Conservation (phyloP, 1,140 invertebrate species). For the Hesperophylax magnus region DNA sequence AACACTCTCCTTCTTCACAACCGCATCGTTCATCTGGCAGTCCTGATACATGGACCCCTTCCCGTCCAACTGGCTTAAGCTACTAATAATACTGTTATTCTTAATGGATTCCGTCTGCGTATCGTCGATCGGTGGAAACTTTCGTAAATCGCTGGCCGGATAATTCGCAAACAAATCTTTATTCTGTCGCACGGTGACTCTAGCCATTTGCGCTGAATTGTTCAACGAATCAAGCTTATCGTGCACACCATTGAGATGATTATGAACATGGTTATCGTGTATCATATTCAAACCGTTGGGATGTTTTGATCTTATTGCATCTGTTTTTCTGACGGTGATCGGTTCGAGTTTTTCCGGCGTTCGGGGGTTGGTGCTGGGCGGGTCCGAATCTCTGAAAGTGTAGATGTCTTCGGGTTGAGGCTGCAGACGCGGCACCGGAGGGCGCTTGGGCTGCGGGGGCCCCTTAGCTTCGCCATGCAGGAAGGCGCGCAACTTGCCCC, state of each 20-base stretch:
- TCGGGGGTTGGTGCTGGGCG: not conserved
- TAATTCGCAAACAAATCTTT: slow-evolving; percentile 48
- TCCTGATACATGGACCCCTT: slow-evolving; percentile 38
- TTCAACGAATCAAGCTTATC: not conserved
- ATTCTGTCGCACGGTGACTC: slow-evolving; percentile 44
- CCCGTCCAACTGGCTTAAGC: slow-evolving; percentile 48
- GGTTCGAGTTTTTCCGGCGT: slow-evolving; percentile 65
- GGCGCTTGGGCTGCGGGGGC: not conserved
- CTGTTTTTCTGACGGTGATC: slow-evolving; percentile 64
- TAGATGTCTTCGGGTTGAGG: slow-evolving; percentile 50
- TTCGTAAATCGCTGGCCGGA: not conserved
- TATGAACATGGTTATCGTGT: not conserved
- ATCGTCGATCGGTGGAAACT: slow-evolving; percentile 24
- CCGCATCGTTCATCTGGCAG: slow-evolving; percentile 57
- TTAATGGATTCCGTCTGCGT: slow-evolving; percentile 36
- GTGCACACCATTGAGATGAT: slow-evolving; percentile 44
- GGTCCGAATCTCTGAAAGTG: slow-evolving; percentile 50
- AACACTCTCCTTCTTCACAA: slow-evolving; percentile 37
- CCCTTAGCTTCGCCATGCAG: slow-evolving; percentile 31
- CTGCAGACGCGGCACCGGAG: slow-evolving; percentile 27
- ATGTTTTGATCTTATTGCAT: not conserved
- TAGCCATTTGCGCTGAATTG: slow-evolving; percentile 1
- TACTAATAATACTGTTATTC: slow-evolving; percentile 66
- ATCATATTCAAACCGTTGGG: not conserved
- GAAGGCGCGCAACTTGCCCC: slow-evolving; percentile 59